Base-by-base conservation (phyloP, 2,113 vertebrate species). In the Panurus biarmicus region DNA sequence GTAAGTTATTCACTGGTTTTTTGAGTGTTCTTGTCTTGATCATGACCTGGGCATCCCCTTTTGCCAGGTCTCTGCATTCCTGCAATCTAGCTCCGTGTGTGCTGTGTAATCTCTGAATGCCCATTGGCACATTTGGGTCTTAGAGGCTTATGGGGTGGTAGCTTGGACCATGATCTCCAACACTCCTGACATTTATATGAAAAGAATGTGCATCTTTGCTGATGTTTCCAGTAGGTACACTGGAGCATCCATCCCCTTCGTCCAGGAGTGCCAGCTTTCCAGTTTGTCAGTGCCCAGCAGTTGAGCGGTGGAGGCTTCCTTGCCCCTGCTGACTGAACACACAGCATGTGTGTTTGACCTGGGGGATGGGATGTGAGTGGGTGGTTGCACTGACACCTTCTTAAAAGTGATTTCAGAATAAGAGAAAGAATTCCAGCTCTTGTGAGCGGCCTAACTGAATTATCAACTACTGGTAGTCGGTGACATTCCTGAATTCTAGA, bases 361-460 rank as follows among this genome's bases (percentile, higher is more conserved):
- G 7, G 38, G 51, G 6, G 14, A n/a, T 0, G 7, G 42, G 47
- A 83, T 26, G 2, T 7, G 53, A 53, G 22, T 12, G 23, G 5
- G 11, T 80, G 25, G 35, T 47, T 61, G 33, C 25, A 28, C 3
- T 69, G 75, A 81, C 73, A 57, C 91, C 87, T 97, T 79, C 79
- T 94, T 96, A 91, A 79, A 60, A 84, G 69, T 78, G 92, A 29
- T 71, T 94, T 96, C 31, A 58, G 94, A 90, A 42, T 93, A 57
- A 73, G 36, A 94, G 80, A 93, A 85, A 50, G 44, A 96, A 89
- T 92, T 94, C 80, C 38, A 93, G 64, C 79, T 76, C 92, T 96
- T 72, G 60, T 19, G 45, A 94, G 78, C 47, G 82, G 64, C 90
- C 78, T 89, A 90, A 93, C 51, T 87, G 53, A 96, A 92, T 95